Evolutionary conservation across 2,797 vertebrate genomes (phyloP).

Genomic region (Cynopterus sphinx): DNA sequence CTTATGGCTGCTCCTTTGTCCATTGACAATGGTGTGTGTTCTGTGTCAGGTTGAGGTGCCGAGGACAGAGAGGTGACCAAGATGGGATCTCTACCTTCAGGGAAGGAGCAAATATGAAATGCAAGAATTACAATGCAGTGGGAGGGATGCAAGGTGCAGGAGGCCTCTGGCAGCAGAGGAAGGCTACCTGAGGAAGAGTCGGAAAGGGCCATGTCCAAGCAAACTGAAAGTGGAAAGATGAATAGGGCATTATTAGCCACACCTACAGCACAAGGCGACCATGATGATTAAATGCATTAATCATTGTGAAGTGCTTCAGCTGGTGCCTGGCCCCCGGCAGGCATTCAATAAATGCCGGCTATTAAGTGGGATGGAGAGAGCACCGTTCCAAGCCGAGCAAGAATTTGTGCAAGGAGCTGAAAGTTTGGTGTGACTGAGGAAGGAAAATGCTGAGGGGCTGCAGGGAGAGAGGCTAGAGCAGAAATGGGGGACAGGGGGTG

Average conservation of each 20-base stretch:
- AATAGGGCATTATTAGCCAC: accelerated
- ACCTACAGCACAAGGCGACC: neutral
- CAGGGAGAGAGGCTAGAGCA: neutral
- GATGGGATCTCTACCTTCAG: neutral
- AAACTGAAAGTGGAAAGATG: neutral
- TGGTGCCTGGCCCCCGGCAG: neutral
- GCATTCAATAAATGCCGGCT: neutral
- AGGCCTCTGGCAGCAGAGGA: neutral
- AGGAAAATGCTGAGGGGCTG: neutral
- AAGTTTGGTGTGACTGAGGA: neutral
- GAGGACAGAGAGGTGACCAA: neutral
- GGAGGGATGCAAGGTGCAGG: neutral
- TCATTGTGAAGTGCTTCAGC: neutral
- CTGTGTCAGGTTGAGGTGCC: neutral
- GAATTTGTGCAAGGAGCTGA: neutral
- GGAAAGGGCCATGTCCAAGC: neutral
- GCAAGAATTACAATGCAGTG: neutral
- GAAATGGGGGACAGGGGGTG: accelerated
- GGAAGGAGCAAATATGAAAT: neutral
- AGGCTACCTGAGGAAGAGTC: neutral
- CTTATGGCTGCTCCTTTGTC: neutral
- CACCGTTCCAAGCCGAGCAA: neutral
- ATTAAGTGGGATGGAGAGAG: neutral
- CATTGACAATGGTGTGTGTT: neutral
- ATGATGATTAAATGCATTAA: neutral